Base-by-base conservation (phyloP, 1,140 invertebrate species). In the Antheraea pernyi region DNA sequence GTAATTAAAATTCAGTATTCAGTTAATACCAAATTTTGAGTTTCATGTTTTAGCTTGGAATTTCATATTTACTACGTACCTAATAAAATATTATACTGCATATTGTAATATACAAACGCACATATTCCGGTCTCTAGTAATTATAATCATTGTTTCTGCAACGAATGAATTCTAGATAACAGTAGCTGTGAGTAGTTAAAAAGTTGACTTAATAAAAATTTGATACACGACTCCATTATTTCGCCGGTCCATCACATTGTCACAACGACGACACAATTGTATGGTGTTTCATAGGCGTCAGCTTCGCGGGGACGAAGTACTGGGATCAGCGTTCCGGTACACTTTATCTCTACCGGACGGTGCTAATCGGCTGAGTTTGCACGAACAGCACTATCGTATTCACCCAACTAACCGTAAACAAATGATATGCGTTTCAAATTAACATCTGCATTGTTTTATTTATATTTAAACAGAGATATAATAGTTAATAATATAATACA, bases 321-420 rank as follows among this genome's bases (percentile, higher is more conserved):
- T 79, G 62, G 72, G 83, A 82, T 88, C 87, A 89, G 85, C 85
- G 75, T 88, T 88, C 81, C 76, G 67, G 74, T 77, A 77, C 73
- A 77, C 69, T 77, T 81, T 89, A 86, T 88, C 85, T 81, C 78
- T 65, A 84, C 84, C 87, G 87, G 85, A 89, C 75, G 80, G 65
- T 37, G 72, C 76, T 83, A 85, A 84, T 82, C 83, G 78, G 70
- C 74, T 76, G 75, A 78, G 80, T 78, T 71, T 74, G 78, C 77
- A 76, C 79, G 71, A 77, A 76, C 71, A 69, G 19, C 65, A 77
- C 74, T 83, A 84, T 84, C 80, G 79, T 72, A 67, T 80, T 81
- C 70, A 71, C 73, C 74, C 64, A 67, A 75, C 74, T 73, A 71
- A 72, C 73, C 68, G 70, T 71, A 80, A 80, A 80, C 79, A 22